Percentiles rank a stretch among this genome's conserved stretches.
Evolutionary conservation across 2,888 invertebrate species (phyloP).

Genomic region (Lycophotia porphyrea): DNA sequence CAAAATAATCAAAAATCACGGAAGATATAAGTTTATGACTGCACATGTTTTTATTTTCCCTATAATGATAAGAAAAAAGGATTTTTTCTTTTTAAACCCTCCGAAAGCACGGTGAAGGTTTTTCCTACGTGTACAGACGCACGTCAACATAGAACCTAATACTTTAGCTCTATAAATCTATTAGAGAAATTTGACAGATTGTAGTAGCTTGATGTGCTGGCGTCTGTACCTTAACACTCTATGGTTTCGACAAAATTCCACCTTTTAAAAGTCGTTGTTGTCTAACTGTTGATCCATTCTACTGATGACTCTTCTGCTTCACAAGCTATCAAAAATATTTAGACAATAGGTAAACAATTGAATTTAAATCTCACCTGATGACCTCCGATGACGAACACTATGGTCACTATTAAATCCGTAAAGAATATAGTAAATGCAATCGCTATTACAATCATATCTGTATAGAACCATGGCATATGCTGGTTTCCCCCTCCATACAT

Average conservation of each 20-base stretch:
- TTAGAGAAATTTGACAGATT: no score
- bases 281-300: background rate
- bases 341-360: background rate
- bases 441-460: background rate
- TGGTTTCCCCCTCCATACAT: rapidly evolving
- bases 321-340: background rate
- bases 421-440: conserved; percentile 1
- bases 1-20: no score
- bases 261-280: background rate
- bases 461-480: rapidly evolving
- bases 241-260: background rate
- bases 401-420: conserved; percentile 25
- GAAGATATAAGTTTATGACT: no score
- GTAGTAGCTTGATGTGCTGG: no score
- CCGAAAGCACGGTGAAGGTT: background rate
- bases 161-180: no score
- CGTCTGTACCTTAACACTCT: background rate
- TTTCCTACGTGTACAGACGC: background rate
- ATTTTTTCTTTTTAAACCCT: background rate
- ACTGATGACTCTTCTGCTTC: background rate
- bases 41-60: no score
- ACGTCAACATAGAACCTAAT: no score
- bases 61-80: background rate
- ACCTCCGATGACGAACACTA: conserved; percentile 37
- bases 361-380: conserved; percentile 27